Conservation (phyloP, 2,797 vertebrate genomes). For the Peromyscus attwateri region DNA sequence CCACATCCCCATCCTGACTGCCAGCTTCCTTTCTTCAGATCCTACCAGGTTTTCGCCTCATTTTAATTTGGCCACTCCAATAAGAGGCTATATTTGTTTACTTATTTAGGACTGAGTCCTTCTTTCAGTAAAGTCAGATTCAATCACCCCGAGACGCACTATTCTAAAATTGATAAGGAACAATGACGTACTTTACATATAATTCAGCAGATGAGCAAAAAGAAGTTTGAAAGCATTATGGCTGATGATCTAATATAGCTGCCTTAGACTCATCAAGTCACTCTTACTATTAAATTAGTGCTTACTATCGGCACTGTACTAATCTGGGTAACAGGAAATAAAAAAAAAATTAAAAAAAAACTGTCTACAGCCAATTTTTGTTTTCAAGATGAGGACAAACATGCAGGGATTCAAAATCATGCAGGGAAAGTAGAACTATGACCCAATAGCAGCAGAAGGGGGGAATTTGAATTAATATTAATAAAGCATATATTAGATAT, state of each 20-base stretch:
- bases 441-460: background rate
- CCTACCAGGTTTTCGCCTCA: constrained; percentile 23
- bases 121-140: constrained; percentile 68
- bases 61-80: constrained; percentile 68
- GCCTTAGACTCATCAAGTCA: constrained; percentile 53
- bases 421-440: background rate
- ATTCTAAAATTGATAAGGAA: constrained; percentile 65
- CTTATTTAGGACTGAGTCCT: constrained; percentile 71
- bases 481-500: background rate
- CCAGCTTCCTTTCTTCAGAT: constrained; percentile 57
- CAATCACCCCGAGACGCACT: constrained; percentile 61
- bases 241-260: background rate
- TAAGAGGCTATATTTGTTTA: constrained; percentile 70
- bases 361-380: background rate
- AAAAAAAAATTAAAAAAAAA: background rate
- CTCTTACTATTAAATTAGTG: constrained; percentile 55
- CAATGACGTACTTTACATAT: constrained; percentile 68
- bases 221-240: constrained; percentile 28
- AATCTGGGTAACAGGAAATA: background rate
- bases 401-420: background rate
- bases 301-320: constrained; percentile 10
- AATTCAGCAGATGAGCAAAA: background rate
- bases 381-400: constrained; percentile 15
- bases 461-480: background rate
- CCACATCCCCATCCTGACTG: too few species aligned